Percentiles rank a stretch among this genome's conserved stretches.
Evolutionary conservation across 2,888 invertebrate species (phyloP).

Genomic region (Antheraea yamamai): DNA sequence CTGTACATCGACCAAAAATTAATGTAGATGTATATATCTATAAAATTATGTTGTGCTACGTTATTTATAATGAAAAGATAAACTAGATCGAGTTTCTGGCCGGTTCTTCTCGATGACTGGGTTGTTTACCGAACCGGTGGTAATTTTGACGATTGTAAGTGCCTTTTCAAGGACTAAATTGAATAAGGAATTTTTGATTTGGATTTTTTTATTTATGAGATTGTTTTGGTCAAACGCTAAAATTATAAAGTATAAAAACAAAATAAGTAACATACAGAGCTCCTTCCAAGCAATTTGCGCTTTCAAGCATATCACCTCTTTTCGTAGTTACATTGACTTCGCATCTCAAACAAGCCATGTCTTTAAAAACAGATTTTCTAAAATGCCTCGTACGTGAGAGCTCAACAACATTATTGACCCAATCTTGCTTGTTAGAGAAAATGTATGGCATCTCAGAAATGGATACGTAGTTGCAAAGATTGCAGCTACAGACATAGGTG

Average conservation of each 20-base stretch:
- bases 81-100: too few species aligned
- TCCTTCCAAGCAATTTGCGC: conserved; percentile 60
- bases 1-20: too few species aligned
- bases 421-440: conserved; percentile 56
- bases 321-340: conserved; percentile 55
- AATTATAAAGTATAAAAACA: not conserved
- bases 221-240: not conserved
- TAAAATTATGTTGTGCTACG: too few species aligned
- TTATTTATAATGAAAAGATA: too few species aligned
- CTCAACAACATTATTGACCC: conserved; percentile 65
- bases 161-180: too few species aligned
- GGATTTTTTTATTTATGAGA: too few species aligned
- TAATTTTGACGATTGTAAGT: too few species aligned
- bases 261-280: conserved; percentile 51
- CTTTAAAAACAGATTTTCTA: conserved; percentile 57
- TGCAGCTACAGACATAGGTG: conserved; percentile 66
- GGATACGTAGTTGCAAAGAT: conserved; percentile 67
- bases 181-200: too few species aligned
- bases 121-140: too few species aligned
- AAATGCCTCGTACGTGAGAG: conserved; percentile 57
- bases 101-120: too few species aligned
- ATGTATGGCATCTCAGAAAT: conserved; percentile 64
- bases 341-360: conserved; percentile 66
- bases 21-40: too few species aligned
- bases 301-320: conserved; percentile 42